Percentiles rank a stretch among this genome's conserved stretches.
Conservation (phyloP, 2,113 vertebrate species). For the Sinocyclocheilus anshuiensis region DNA sequence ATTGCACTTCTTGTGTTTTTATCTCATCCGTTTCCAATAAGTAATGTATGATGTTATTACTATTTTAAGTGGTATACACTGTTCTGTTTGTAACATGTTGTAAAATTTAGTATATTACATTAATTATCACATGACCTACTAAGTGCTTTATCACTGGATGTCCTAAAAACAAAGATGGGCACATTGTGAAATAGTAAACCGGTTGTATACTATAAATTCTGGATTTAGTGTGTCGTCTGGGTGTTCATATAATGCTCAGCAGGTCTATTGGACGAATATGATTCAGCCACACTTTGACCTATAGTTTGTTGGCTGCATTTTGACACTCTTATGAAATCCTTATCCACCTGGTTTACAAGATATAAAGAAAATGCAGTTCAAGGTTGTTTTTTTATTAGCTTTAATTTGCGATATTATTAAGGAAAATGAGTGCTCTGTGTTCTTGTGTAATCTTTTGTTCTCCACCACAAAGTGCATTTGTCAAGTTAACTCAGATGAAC, state of each 20-base stretch:
- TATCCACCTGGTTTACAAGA: not conserved
- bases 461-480: conserved; percentile 28
- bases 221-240: not conserved
- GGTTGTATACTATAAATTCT: not conserved
- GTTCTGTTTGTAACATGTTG: not conserved
- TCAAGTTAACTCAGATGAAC: conserved; percentile 30
- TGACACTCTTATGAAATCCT: not conserved
- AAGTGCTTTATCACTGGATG: not conserved
- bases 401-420: not conserved
- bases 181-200: conserved; percentile 6
- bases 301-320: not conserved
- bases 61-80: not conserved
- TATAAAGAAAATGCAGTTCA: not conserved
- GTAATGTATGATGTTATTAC: not conserved
- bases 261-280: not conserved
- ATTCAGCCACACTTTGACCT: not conserved
- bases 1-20: not conserved
- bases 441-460: conserved; percentile 16
- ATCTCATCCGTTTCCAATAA: not conserved
- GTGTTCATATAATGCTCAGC: not conserved
- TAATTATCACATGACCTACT: not conserved
- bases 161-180: not conserved
- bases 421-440: conserved; percentile 1
- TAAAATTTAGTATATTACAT: not conserved
- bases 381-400: not conserved